Evolutionary conservation across 2,888 invertebrate genomes (phyloP).

Genomic region (Drosophila colorata): DNA sequence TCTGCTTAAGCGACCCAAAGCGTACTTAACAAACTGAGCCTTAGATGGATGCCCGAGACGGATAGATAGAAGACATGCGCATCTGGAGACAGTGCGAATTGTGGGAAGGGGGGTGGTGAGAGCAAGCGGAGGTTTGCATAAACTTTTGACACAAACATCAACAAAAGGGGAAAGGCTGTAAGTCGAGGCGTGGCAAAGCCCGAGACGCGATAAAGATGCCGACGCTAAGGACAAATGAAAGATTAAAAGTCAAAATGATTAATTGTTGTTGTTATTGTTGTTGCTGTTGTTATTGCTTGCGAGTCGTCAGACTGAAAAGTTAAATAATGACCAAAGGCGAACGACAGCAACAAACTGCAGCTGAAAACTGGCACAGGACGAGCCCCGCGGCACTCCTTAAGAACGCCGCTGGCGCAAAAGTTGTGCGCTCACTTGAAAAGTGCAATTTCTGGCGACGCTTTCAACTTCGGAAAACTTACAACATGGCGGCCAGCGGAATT

Average conservation of each 20-base stretch:
- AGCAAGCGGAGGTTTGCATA: constrained; percentile 33
- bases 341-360: constrained; percentile 31
- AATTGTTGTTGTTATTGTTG: constrained; percentile 58
- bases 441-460: constrained; percentile 41
- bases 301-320: constrained; percentile 33
- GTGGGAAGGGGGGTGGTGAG: neutral
- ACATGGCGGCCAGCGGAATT: constrained; percentile 35
- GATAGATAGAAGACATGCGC: constrained; percentile 40
- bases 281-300: constrained; percentile 48
- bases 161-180: constrained; percentile 34
- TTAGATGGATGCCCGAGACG: constrained; percentile 49
- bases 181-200: constrained; percentile 47
- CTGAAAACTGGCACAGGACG: constrained; percentile 24
- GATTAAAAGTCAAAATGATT: constrained; percentile 74
- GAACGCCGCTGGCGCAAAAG: constrained; percentile 8
- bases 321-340: constrained; percentile 50
- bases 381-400: neutral
- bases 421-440: constrained; percentile 29
- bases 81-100: constrained; percentile 2
- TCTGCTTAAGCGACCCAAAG: constrained; percentile 73
- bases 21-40: constrained; percentile 70
- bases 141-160: constrained; percentile 65
- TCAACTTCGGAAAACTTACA: constrained; percentile 36
- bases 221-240: constrained; percentile 69
- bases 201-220: constrained; percentile 62